These are phyloP conservation scores for Drosophila parthenogenetica DNA, from an alignment of 2,888 invertebrate genomes.

Conservation along the genomic window DNA sequence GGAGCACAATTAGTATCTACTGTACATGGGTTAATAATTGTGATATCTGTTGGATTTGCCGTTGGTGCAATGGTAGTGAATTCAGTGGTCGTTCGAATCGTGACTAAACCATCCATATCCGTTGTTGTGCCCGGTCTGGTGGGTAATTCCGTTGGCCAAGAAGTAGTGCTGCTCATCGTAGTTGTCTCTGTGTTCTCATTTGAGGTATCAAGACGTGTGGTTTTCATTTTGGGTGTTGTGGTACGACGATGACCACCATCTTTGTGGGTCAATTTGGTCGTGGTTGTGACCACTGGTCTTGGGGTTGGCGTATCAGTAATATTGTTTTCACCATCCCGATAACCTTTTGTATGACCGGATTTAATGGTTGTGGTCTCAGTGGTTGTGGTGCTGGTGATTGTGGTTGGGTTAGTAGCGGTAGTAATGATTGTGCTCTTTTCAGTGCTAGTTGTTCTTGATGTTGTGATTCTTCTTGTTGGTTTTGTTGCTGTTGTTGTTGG, in stretches of 20 bases:
- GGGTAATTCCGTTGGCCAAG: constrained; percentile 64
- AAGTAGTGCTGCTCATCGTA: constrained; percentile 54
- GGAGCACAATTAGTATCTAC: constrained; percentile 87
- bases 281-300: constrained; percentile 53
- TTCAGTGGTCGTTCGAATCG: constrained; percentile 52
- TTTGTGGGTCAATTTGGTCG: constrained; percentile 52
- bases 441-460: constrained; percentile 53
- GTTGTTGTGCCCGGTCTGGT: constrained; percentile 75
- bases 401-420: constrained; percentile 69
- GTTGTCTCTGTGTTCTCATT: constrained; percentile 76
- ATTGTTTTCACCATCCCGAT: constrained; percentile 85
- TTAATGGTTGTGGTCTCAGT: constrained; percentile 74
- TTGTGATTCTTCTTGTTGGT: constrained; percentile 48
- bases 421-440: constrained; percentile 61
- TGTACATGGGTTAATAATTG: constrained; percentile 86
- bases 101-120: constrained; percentile 65
- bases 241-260: constrained; percentile 64
- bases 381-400: constrained; percentile 58
- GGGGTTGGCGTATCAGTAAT: constrained; percentile 81
- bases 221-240: constrained; percentile 82
- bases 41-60: constrained; percentile 69
- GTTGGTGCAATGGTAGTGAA: constrained; percentile 54
- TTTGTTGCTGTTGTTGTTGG: constrained; percentile 56
- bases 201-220: constrained; percentile 84
- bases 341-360: constrained; percentile 83